Evolutionary conservation across 2,797 vertebrate genomes (phyloP), one percentile per base, ranked within the genome.

Genomic region (Carduelis carduelis): DNA sequence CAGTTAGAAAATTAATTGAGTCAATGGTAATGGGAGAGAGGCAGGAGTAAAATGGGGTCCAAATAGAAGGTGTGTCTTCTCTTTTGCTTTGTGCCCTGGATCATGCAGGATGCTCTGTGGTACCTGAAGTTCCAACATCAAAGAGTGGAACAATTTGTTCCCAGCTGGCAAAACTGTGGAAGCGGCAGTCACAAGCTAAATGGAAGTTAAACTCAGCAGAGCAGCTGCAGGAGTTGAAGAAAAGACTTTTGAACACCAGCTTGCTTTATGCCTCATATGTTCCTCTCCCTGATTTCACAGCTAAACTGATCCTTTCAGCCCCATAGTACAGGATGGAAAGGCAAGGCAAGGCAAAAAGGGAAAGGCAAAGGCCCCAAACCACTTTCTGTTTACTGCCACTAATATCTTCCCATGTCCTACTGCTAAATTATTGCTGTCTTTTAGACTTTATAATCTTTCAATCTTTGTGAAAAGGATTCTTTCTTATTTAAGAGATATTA

Each of bases 291-390:
- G 22, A 44, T 59, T 64, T 59, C 11, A 3, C 22, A 68, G 12
- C 20, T 68, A 50, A 74, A 59, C 8, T 44, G 32, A 27, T 66
- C 13, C 37, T 57, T 39, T 19, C 2, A 63, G 23, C 43, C 14
- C 17, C 23, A 27, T 8, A 49, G 8, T 26, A 47, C 11, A 17
- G 11, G 17, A 52, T 18, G 17, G n/a, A n/a, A 11, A 63, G 8
- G 14, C 16, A 15, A 57, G 11, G 19, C 13, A 17, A 39, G 12
- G 15, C 4, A 37, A 23, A 23, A 34, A 24, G 6, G 8, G 10
- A 11, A 34, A 21, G 4, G 14, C 4, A 12, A 71, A n/a, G 8
- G 2, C 1, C 3, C 7, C 9, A 5, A 15, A 46, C 0, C 10
- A 24, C 7, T 2, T 82, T 79, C 4, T 47, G 3, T 57, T 81